Conservation (phyloP, 2,113 vertebrate genomes). For the Melanerpes aurifrons region DNA sequence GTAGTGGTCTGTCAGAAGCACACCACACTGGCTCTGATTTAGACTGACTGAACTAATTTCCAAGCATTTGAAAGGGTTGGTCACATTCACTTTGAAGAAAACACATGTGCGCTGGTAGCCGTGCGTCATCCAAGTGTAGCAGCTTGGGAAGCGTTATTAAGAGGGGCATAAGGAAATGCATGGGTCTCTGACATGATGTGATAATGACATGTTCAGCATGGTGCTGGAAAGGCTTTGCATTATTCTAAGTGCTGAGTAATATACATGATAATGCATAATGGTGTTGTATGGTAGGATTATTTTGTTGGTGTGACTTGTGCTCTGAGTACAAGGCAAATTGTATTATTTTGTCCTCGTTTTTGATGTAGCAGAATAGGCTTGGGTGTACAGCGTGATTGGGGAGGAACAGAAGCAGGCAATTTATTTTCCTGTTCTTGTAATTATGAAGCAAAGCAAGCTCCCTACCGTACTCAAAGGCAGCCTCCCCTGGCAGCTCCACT, state of each 20-base stretch:
- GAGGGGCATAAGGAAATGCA: conserved; percentile 17
- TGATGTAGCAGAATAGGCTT: background rate
- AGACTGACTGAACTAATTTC: background rate
- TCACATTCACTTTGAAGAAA: background rate
- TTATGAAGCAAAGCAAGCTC: background rate
- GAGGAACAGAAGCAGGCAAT: background rate
- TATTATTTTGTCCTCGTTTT: conserved; percentile 24
- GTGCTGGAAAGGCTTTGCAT: conserved; percentile 48
- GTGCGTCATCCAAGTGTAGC: background rate
- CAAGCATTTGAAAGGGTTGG: background rate
- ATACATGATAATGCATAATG: conserved; percentile 35
- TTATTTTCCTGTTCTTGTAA: background rate
- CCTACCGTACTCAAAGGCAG: background rate
- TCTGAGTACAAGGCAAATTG: background rate
- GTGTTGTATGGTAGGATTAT: conserved; percentile 40
- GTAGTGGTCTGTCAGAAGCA: background rate
- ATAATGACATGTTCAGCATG: conserved; percentile 52
- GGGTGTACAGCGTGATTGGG: background rate
- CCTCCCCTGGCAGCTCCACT: background rate
- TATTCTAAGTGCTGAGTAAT: conserved; percentile 62
- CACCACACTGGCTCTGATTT: background rate
- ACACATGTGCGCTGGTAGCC: background rate
- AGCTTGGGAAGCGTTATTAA: conserved; percentile 30
- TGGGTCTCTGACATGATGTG: conserved; percentile 23
- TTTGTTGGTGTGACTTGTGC: conserved; percentile 10